Evolutionary conservation across 2,888 invertebrate species (phyloP).

Genomic region (Anarsia innoxiella): DNA sequence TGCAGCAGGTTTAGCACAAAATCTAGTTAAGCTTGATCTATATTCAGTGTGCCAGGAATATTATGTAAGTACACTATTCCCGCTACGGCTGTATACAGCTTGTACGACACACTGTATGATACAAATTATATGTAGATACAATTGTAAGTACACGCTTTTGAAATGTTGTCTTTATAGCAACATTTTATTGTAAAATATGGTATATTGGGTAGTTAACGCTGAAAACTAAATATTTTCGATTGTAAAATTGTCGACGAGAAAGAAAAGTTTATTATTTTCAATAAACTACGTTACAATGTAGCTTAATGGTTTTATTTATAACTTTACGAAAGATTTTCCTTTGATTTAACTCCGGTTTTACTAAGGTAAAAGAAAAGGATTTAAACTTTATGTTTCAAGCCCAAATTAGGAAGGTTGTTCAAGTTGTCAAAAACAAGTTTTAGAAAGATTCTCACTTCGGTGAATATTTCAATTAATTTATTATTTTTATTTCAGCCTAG

Average conservation of each 20-base stretch:
- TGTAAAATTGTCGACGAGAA: slow-evolving; percentile 40
- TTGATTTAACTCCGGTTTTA: no score
- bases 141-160: slow-evolving; percentile 26
- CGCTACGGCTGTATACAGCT: no score
- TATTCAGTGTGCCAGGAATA: not conserved
- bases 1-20: slow-evolving; percentile 10
- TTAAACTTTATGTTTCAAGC: no score
- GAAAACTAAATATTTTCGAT: slow-evolving; percentile 38
- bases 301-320: not conserved
- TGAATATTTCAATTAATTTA: no score
- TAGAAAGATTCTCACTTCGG: no score
- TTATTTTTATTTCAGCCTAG: no score
- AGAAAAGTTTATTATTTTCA: slow-evolving; percentile 66
- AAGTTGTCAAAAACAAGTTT: no score
- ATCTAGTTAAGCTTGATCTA: slow-evolving; percentile 5
- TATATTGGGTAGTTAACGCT: slow-evolving; percentile 24
- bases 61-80: no score
- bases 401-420: no score
- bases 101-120: slow-evolving; percentile 4
- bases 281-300: slow-evolving; percentile 66
- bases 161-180: slow-evolving; percentile 26
- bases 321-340: no score
- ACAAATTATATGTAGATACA: slow-evolving; percentile 6
- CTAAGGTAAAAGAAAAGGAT: no score
- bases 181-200: slow-evolving; percentile 24